These are phyloP conservation scores for Choristoneura fumiferana DNA, from an alignment of 1,140 invertebrate genomes.

Conservation along the genomic window DNA sequence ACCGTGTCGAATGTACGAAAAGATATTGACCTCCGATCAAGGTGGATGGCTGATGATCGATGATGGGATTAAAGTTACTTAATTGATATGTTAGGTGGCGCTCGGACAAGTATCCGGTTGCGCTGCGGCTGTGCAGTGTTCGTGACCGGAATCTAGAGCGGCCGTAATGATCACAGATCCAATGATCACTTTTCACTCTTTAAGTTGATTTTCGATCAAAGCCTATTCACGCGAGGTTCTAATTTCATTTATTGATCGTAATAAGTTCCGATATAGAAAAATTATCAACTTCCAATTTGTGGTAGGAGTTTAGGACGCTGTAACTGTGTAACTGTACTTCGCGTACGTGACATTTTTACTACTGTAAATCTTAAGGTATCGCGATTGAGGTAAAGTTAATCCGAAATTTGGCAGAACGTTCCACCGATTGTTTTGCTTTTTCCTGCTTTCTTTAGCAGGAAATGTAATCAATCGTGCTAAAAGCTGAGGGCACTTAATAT, in stretches of 20 bases:
- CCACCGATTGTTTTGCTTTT: no score
- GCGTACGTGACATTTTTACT: no score
- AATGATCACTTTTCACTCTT: constrained; percentile 21
- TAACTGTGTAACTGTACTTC: no score
- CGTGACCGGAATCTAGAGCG: constrained; percentile 31
- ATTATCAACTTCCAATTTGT: neutral
- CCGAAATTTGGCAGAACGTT: no score
- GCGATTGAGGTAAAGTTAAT: no score
- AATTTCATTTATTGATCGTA: neutral
- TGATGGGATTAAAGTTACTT: constrained; percentile 51
- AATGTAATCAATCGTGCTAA: no score
- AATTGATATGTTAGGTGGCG: constrained; percentile 56
- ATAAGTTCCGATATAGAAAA: constrained; percentile 2
- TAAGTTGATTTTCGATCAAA: constrained; percentile 18
- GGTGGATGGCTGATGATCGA: constrained; percentile 67
- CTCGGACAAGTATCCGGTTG: constrained; percentile 37
- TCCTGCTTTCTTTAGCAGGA: no score
- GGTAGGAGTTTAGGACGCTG: no score
- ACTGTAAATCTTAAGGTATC: no score
- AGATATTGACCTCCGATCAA: constrained; percentile 67
- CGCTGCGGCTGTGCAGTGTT: constrained; percentile 2
- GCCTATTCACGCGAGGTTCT: constrained; percentile 12
- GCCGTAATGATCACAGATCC: constrained; percentile 22
- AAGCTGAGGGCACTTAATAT: no score
- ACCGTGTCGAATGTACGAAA: constrained; percentile 52